Percentiles rank a stretch among this genome's conserved stretches.
These are phyloP conservation scores for Cydia splendana DNA, from an alignment of 1,140 invertebrate species.

Conservation along the genomic window DNA sequence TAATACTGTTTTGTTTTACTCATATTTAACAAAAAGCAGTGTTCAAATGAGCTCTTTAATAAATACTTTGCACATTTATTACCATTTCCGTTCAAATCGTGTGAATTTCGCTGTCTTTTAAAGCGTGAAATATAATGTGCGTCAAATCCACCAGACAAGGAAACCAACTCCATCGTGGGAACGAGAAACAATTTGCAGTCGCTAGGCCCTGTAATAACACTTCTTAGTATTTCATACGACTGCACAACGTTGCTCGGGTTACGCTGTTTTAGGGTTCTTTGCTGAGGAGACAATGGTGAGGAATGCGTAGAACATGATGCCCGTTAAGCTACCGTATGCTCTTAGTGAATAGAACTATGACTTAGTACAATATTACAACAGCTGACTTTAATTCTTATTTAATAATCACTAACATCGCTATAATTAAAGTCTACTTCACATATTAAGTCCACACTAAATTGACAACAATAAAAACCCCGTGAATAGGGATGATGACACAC, in stretches of 20 bases:
- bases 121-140: not conserved
- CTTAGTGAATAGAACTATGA: too few species aligned
- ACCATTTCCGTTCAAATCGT: not conserved
- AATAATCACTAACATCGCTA: too few species aligned
- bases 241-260: constrained; percentile 1
- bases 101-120: not conserved
- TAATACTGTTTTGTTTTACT: not conserved
- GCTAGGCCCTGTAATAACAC: constrained; percentile 9
- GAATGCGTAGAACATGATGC: too few species aligned
- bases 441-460: too few species aligned
- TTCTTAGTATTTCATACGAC: constrained; percentile 14
- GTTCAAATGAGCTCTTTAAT: not conserved
- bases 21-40: not conserved
- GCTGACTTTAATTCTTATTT: too few species aligned
- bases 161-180: constrained; percentile 25
- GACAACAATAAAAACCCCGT: too few species aligned
- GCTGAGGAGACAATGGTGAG: too few species aligned
- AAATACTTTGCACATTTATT: not conserved
- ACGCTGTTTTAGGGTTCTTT: not conserved
- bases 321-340: too few species aligned
- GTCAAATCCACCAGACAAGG: not conserved
- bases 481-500: too few species aligned
- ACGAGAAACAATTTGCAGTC: constrained; percentile 21
- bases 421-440: too few species aligned
- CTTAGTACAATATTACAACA: too few species aligned